Conservation (phyloP, 2,113 vertebrate species). For the Colinus virginianus region DNA sequence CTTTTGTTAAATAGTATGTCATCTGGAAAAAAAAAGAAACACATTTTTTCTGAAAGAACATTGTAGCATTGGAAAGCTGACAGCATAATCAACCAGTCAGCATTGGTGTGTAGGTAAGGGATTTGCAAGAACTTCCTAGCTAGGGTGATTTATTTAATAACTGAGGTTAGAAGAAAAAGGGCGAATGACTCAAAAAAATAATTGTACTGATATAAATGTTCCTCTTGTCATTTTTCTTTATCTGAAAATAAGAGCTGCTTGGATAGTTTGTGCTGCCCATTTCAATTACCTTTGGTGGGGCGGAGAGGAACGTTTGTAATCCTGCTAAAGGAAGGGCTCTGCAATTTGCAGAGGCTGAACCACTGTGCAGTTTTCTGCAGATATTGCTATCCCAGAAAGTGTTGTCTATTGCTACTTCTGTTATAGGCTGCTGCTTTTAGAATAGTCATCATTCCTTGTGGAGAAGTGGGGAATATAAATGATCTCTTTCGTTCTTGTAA, state of each 20-base stretch:
- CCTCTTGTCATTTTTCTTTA: conserved; percentile 28
- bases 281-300: neutral
- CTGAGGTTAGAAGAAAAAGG: neutral
- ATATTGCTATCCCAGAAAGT: neutral
- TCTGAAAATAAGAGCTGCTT: neutral
- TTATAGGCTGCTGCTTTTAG: neutral
- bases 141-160: conserved; percentile 11
- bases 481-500: neutral
- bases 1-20: conserved; percentile 45
- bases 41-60: neutral
- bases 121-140: conserved; percentile 20
- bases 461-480: neutral
- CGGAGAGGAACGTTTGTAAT: neutral
- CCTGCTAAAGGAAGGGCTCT: neutral
- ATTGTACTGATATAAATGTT: neutral
- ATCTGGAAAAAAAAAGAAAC: conserved; percentile 26
- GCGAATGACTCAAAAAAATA: neutral
- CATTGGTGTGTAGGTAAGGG: conserved; percentile 14
- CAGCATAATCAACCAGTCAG: conserved; percentile 54
- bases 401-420: neutral
- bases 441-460: neutral
- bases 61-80: neutral
- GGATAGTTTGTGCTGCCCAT: neutral
- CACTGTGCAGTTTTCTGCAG: neutral
- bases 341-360: neutral